phyloP scores from a whole-genome alignment of 2,888 invertebrate genomes.

The Drosophila subquinaria region DNA sequence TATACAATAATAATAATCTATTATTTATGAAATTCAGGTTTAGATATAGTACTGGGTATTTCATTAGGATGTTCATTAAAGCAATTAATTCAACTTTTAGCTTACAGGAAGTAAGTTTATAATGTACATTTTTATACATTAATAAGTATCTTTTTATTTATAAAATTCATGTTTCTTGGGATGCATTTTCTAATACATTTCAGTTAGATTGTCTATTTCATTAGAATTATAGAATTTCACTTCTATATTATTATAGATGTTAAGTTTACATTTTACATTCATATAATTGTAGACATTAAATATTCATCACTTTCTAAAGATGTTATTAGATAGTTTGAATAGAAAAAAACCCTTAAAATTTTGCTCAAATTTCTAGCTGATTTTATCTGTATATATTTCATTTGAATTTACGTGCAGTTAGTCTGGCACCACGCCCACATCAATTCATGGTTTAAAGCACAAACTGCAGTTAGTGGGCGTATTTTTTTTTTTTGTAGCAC shows the following conservation, averaged over 20 bases:
- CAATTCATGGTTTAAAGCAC: constrained; percentile 1
- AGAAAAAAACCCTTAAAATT: constrained; percentile 10
- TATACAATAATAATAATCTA: background rate
- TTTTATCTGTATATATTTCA: background rate
- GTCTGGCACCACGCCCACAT: constrained; percentile 38
- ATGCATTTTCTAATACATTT: background rate
- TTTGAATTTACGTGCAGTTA: constrained; percentile 22
- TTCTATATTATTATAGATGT: too few relatives aligned
- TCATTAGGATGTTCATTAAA: too few relatives aligned
- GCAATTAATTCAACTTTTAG: too few relatives aligned
- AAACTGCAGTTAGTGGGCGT: constrained; percentile 42
- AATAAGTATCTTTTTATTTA: background rate
- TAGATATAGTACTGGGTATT: too few relatives aligned
- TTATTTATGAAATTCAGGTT: background rate
- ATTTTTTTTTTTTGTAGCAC: constrained; percentile 11
- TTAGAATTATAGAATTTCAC: too few relatives aligned
- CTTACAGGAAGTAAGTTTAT: too few relatives aligned
- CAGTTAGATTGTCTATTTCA: background rate
- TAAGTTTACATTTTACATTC: too few relatives aligned
- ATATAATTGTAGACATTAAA: background rate
- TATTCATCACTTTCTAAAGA: background rate
- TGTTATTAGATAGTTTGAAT: constrained; percentile 4
- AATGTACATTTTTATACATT: too few relatives aligned
- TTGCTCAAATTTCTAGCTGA: constrained; percentile 7
- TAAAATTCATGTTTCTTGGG: background rate